These are phyloP conservation scores for Zaprionus lineosus DNA, from an alignment of 2,888 invertebrate species.

Conservation along the genomic window DNA sequence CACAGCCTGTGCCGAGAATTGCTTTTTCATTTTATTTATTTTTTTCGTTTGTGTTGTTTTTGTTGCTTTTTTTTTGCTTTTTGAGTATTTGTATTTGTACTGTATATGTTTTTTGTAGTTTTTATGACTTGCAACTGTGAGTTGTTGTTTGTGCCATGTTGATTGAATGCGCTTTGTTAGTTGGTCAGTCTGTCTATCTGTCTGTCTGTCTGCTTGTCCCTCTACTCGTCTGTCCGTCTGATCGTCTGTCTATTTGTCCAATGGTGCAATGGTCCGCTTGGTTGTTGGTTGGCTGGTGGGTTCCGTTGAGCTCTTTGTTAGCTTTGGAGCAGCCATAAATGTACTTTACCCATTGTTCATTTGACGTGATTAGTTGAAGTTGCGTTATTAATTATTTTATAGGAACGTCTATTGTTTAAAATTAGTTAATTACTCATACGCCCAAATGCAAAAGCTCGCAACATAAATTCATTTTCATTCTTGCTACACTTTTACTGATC, in stretches of 20 bases:
- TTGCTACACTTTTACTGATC: too few relatives aligned
- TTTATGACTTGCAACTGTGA: constrained; percentile 75
- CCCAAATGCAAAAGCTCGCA: constrained; percentile 6
- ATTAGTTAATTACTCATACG: constrained; percentile 51
- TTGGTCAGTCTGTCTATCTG: constrained; percentile 29
- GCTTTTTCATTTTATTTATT: constrained; percentile 17
- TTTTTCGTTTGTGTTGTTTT: not conserved
- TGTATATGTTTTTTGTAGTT: constrained; percentile 56
- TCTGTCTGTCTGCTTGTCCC: not conserved
- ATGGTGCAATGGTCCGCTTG: not conserved
- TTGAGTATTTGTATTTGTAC: constrained; percentile 42
- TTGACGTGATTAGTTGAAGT: constrained; percentile 65
- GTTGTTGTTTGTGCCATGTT: constrained; percentile 59
- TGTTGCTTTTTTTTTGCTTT: not conserved
- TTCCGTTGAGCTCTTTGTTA: constrained; percentile 45
- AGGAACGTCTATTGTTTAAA: constrained; percentile 42
- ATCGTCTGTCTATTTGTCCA: constrained; percentile 4
- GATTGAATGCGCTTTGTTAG: constrained; percentile 74
- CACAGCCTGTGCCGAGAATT: constrained; percentile 37
- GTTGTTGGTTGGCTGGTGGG: constrained; percentile 21
- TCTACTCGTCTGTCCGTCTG: not conserved
- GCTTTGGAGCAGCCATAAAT: constrained; percentile 45
- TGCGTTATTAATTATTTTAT: constrained; percentile 58
- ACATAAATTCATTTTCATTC: constrained; percentile 1
- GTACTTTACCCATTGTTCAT: constrained; percentile 45